Conservation (phyloP, 2,888 invertebrate species). For the Andricus curvator region DNA sequence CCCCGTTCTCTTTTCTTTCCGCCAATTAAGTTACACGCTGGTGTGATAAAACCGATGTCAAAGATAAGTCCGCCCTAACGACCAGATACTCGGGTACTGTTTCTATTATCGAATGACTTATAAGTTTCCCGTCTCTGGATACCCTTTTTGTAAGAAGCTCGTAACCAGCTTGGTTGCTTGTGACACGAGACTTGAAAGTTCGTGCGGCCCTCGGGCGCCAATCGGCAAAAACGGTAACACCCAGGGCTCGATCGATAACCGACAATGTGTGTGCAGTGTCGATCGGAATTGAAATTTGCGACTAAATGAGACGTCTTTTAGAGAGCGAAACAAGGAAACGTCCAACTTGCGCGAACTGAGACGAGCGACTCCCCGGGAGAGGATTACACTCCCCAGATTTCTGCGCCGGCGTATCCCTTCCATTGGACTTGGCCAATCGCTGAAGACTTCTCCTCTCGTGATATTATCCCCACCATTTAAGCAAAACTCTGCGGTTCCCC, state of each 20-base stretch:
- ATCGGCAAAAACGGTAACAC: constrained; percentile 19
- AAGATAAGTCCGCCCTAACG: not conserved
- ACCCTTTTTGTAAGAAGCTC: not conserved
- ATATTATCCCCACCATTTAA: constrained; percentile 45
- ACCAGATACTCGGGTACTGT: not conserved
- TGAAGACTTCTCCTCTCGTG: constrained; percentile 47
- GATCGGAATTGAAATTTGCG: constrained; percentile 17
- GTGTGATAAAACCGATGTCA: not conserved
- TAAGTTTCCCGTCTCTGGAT: not conserved
- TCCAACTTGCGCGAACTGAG: constrained; percentile 76
- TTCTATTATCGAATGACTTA: not conserved
- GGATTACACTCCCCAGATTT: constrained; percentile 36
- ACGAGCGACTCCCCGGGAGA: constrained; percentile 74
- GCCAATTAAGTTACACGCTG: not conserved
- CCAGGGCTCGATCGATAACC: constrained; percentile 26
- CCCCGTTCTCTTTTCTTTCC: not conserved
- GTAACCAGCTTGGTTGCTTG: not conserved
- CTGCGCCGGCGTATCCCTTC: constrained; percentile 34
- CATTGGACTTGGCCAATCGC: constrained; percentile 42
- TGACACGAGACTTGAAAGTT: constrained; percentile 1
- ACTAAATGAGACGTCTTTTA: constrained; percentile 13
- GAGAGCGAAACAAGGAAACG: constrained; percentile 57
- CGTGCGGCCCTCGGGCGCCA: not conserved
- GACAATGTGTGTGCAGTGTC: constrained; percentile 22
- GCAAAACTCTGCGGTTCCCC: constrained; percentile 2